Base-by-base conservation (phyloP, 2,888 invertebrate genomes). In the Cheilosia vulpina region DNA sequence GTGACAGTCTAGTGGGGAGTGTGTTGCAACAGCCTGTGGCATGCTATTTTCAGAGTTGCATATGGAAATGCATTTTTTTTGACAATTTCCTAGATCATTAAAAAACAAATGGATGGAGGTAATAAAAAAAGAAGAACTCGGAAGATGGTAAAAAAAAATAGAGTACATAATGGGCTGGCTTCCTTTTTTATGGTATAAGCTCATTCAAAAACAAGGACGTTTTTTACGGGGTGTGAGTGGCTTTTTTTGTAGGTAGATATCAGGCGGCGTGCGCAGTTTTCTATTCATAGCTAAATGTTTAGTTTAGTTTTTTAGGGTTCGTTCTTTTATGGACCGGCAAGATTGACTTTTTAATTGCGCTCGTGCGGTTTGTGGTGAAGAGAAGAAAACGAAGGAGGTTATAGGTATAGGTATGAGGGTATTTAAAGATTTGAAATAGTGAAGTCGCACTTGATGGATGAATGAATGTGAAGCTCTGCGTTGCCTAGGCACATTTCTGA, bases 41-140 rank as follows among this genome's bases (percentile, higher is more conserved):
- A 66, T 62, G 68, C 73, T 65, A 65, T 52, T 62, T 68, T 68
- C 62, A 73, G 72, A 71, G 58, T 45, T 84, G 73, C 69, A 75
- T 69, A 79, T 84, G 73, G 52, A 84, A 79, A 75, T 84, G 73
- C 73, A 72, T 57, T 78, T 60, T 43, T 50, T 38, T 24, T 19
- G 19, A 55, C n/a, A 17, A 19, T 58, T 38, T 43, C 13, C n/a
- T 21, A 6, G 15, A 60, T 82, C 41, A 27, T 71, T 66, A 65
- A 82, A 71, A 82, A 60, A 62, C 45, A 31, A 68, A 68, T 52
- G 55, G 15, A 41, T 47, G 66, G 27, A 27, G 27, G 2, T 45
- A 52, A 65, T 81, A 75, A 75, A 75, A 63, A 55, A 31, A 31
- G 6, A 27, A 43, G 27, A 27, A 34, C 24, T 24, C 1, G 17